Conservation (phyloP, 2,797 vertebrate species). For the Spinus olivaceus region DNA sequence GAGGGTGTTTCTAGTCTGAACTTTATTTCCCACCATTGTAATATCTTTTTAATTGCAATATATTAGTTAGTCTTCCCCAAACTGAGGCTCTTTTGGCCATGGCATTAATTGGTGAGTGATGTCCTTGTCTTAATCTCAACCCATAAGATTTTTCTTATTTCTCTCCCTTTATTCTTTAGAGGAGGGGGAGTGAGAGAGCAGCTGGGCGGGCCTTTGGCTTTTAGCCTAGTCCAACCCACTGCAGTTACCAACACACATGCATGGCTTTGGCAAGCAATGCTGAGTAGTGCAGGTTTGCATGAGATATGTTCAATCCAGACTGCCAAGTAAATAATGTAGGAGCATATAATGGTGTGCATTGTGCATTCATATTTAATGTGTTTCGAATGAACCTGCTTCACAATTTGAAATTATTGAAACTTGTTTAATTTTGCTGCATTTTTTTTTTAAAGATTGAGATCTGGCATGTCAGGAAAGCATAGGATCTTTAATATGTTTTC, state of each 20-base stretch:
- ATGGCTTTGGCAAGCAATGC: neutral
- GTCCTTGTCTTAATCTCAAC: neutral
- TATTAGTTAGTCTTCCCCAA: neutral
- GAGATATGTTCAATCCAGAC: neutral
- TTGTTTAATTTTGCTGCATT: neutral
- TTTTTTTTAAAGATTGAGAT: neutral
- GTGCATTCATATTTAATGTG: neutral
- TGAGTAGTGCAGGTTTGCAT: neutral
- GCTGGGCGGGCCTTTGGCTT: neutral
- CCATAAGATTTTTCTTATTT: neutral
- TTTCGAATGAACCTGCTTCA: neutral
- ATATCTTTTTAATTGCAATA: neutral
- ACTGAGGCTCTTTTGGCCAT: neutral
- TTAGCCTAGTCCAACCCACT: neutral
- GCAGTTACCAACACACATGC: rapidly evolving
- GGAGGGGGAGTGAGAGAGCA: neutral
- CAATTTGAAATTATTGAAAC: neutral
- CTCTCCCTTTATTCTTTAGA: neutral
- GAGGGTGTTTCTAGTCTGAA: neutral
- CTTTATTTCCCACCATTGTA: neutral
- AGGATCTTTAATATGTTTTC: neutral
- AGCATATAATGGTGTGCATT: neutral
- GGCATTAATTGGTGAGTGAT: neutral
- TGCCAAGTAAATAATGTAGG: neutral
- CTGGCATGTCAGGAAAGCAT: neutral